Conservation (phyloP, 92 coral and sea anemone species). For the Nematostella vectensis region DNA sequence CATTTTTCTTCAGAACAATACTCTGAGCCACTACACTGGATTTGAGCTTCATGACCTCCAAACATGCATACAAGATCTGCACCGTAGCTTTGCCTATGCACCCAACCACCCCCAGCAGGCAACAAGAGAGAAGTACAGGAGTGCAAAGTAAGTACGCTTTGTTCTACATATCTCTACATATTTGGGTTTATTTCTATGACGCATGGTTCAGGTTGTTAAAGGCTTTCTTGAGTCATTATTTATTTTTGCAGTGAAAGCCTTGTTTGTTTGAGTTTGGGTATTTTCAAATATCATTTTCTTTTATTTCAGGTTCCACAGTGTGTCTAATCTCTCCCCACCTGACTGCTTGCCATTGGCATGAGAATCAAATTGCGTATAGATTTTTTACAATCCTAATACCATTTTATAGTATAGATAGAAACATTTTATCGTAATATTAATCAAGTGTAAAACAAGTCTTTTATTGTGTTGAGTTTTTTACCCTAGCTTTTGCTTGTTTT, state of each 20-base stretch:
- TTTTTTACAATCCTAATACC: neutral
- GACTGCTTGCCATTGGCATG: slow-evolving; percentile 67
- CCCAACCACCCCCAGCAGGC: slow-evolving; percentile 87
- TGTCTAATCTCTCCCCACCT: slow-evolving; percentile 52
- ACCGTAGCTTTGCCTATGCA: slow-evolving; percentile 82
- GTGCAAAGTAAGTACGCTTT: slow-evolving; percentile 46
- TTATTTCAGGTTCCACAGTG: slow-evolving; percentile 54
- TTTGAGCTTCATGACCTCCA: slow-evolving; percentile 65
- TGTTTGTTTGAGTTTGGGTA: too few relatives aligned
- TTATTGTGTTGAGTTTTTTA: too few relatives aligned
- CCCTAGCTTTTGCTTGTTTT: too few relatives aligned
- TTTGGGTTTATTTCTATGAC: neutral
- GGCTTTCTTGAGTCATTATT: neutral
- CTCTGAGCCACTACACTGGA: slow-evolving; percentile 78
- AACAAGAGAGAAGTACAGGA: slow-evolving; percentile 78
- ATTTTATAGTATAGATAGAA: slow-evolving; percentile 19
- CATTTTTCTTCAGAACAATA: slow-evolving; percentile 49
- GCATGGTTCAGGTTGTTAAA: neutral
- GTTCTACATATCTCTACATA: neutral
- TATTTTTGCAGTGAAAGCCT: neutral
- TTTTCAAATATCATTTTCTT: too few relatives aligned
- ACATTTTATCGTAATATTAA: slow-evolving; percentile 15
- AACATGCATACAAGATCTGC: slow-evolving; percentile 84
- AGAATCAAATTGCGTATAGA: slow-evolving; percentile 2
- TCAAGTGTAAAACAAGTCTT: too few relatives aligned